Evolutionary conservation across 2,888 invertebrate species (phyloP).

Genomic region (Fragum fragum): DNA sequence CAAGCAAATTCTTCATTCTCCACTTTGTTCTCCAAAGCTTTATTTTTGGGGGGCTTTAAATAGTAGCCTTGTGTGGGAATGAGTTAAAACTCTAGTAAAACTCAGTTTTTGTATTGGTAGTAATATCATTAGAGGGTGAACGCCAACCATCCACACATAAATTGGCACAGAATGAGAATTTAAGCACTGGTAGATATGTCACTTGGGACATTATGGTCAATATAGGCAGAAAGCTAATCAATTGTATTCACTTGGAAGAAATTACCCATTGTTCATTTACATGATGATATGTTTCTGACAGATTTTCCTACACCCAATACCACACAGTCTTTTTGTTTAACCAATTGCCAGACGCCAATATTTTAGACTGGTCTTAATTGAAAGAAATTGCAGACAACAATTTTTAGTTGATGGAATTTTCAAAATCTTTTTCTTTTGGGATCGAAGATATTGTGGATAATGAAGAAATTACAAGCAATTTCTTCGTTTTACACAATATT

Average conservation of each 20-base stretch:
- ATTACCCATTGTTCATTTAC: constrained; percentile 3
- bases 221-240: not conserved
- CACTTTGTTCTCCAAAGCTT: not conserved
- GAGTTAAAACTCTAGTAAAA: no score
- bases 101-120: not conserved
- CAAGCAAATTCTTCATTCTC: not conserved
- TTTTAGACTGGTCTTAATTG: no score
- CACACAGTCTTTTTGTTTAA: no score
- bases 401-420: no score
- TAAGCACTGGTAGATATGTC: not conserved
- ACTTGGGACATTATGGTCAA: not conserved
- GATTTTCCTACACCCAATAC: no score
- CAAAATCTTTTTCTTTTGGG: no score
- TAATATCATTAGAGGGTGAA: not conserved
- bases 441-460: no score
- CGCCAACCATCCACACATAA: not conserved
- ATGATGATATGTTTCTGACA: no score
- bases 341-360: no score
- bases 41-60: not conserved
- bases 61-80: not conserved
- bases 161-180: not conserved
- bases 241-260: not conserved
- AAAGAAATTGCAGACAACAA: no score
- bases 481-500: no score
- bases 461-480: no score